Evolutionary conservation across 2,888 invertebrate genomes (phyloP), one percentile per base, ranked within the genome.

Genomic region (Drosophila conformis): DNA sequence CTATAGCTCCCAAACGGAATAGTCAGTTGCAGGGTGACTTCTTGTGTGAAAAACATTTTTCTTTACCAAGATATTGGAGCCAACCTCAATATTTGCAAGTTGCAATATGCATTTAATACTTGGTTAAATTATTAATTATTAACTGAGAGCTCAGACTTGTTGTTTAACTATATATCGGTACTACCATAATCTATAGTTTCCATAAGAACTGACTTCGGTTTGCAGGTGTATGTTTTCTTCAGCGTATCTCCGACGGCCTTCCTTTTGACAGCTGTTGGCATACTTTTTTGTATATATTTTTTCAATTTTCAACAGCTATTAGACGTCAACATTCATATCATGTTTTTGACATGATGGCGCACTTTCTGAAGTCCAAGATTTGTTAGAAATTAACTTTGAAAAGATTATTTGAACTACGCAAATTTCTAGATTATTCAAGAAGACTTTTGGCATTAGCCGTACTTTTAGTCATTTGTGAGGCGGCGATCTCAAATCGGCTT

Each of bases 401-500:
- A 48, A 4, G 7, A 48, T 48, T 25, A 15, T 25, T 21, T 48
- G 25, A 25, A 7, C 15, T 15, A 25, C 25, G 18, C n/a, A 11
- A 51, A n/a, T 29, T 11, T 29, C 15, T 11, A 18, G 27, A 29
- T 51, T 4, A 13, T 29, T 13, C 7, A 6, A 13, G 29, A 18
- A 18, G 21, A 25, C n/a, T n/a, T 4, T 51, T 51, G 21, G n/a
- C n/a, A 51, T 51, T 13, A n/a, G 18, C 0, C 10, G 10, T 1
- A 1, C 7, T 25, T 2, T 25, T 8, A 21, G 15, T 4, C 25
- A 25, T 7, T 4, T 25, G 2, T 4, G 25, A 8, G 46, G 4
- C 46, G 25, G 8, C 27, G n/a, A 31, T 66, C 40, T 18, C 3
- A 68, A 46, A 38, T 52, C 11, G 25, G 35, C 21, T 58, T 35